These are phyloP conservation scores for Apodemus speciosus DNA, from an alignment of 2,113 vertebrate genomes.

Conservation along the genomic window DNA sequence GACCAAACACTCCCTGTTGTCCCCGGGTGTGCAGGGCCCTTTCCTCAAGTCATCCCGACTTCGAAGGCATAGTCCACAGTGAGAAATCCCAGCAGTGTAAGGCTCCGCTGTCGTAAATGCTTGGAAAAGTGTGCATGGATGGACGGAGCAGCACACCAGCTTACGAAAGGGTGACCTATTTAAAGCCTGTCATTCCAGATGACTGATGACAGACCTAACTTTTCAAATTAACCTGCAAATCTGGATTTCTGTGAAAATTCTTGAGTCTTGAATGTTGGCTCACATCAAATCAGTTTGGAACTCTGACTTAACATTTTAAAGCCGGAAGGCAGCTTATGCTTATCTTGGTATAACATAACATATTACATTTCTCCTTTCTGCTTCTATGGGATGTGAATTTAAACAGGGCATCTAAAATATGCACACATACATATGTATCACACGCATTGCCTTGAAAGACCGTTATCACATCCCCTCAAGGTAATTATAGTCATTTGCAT, in stretches of 20 bases:
- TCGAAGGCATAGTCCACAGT: not conserved
- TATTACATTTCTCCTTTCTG: conserved; percentile 6
- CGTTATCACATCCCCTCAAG: not conserved
- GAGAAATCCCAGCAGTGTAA: not conserved
- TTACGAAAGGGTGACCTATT: not conserved
- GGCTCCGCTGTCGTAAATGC: not conserved
- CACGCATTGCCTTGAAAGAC: not conserved
- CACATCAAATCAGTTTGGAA: not conserved
- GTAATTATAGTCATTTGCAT: conserved; percentile 26
- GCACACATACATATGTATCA: not conserved
- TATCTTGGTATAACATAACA: not conserved
- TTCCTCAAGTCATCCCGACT: not conserved
- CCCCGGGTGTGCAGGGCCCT: not conserved
- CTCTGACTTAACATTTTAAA: not conserved
- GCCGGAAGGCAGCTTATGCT: not conserved
- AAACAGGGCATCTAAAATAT: not conserved
- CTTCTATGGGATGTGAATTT: conserved; percentile 35
- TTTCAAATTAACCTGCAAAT: not conserved
- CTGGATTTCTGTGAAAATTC: not conserved
- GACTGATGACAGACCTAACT: not conserved
- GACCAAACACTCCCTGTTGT: not conserved
- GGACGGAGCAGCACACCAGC: too few species aligned
- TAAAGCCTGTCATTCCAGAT: not conserved
- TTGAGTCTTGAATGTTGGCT: not conserved
- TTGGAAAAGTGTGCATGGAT: not conserved